Evolutionary conservation across 53 echinoderm and acorn worm genomes (phyloP), one percentile per base, ranked within the genome.

Genomic region (Henricia sp.): DNA sequence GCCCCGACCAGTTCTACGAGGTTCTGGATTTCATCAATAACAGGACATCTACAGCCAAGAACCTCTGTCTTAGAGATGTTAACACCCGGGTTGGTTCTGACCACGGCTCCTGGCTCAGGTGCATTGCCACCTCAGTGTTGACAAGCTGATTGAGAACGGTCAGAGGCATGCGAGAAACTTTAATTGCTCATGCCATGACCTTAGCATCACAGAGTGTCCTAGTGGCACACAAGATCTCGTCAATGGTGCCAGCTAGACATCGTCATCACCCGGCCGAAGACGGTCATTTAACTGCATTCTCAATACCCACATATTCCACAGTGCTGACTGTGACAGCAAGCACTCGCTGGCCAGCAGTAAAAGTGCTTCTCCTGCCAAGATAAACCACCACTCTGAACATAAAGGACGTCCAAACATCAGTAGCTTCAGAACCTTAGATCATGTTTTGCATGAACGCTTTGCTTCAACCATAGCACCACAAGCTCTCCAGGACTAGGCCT

Each of bases 131-230:
- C 77, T 77, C 37, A 85, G 90, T 33, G 54, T 67, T 13, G 90
- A 88, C 24, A 93, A 85, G 29, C 52, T 90, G 32, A 89, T 89
- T 64, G 75, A 82, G 67, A 93, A 91, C 37, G 91, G 85, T 2
- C 88, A 93, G 10, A 40, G 77, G 16, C 52, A n/a, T 86, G 17
- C 68, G 68, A n/a, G 77, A 87, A n/a, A 20, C 64, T 87, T 1
- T n/a, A n/a, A n/a, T n/a, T 87, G 87, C 30, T 70, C 70, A 16
- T 82, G 57, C 71, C 54, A 70, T 37, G 34, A 68, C 29, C 87
- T 75, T 17, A 74, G 75, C 76, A 78, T 85, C 80, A 91, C 83
- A 59, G 26, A n/a, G 87, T 71, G 4, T 84, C 85, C 17, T 85
- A 85, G 77, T 25, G 73, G 51, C 89, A 89, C 13, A 83, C 84